Evolutionary conservation across 2,888 invertebrate species (phyloP).

Genomic region (Tiliacea aurago): DNA sequence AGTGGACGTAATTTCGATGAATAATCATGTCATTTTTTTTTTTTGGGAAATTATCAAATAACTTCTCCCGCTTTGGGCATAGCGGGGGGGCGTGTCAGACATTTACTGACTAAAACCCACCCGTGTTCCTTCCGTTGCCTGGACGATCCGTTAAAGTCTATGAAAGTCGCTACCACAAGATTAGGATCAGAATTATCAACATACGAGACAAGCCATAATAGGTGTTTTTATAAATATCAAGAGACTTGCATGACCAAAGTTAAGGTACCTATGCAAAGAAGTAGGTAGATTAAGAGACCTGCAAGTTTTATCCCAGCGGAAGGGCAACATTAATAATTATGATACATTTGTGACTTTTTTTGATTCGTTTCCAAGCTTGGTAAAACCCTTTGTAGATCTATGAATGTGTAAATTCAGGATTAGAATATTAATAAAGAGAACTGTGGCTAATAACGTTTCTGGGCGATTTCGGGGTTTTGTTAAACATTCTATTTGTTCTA

Average conservation of each 20-base stretch:
- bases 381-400: background rate
- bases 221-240: background rate
- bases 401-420: background rate
- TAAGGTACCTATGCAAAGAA: background rate
- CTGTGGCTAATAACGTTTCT: background rate
- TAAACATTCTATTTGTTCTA: background rate
- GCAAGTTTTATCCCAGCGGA: background rate
- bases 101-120: too few species aligned
- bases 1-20: background rate
- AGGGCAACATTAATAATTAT: background rate
- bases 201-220: background rate
- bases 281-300: background rate
- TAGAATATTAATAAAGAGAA: background rate
- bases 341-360: too few species aligned
- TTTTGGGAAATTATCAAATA: too few species aligned
- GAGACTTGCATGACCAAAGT: background rate
- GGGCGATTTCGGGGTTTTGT: background rate
- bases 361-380: background rate
- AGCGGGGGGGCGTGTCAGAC: too few species aligned
- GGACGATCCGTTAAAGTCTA: background rate
- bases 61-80: too few species aligned
- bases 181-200: background rate
- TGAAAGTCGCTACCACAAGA: background rate
- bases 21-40: too few species aligned
- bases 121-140: too few species aligned